Conservation (phyloP, 2,888 invertebrate species). For the Endomychus coccineus region DNA sequence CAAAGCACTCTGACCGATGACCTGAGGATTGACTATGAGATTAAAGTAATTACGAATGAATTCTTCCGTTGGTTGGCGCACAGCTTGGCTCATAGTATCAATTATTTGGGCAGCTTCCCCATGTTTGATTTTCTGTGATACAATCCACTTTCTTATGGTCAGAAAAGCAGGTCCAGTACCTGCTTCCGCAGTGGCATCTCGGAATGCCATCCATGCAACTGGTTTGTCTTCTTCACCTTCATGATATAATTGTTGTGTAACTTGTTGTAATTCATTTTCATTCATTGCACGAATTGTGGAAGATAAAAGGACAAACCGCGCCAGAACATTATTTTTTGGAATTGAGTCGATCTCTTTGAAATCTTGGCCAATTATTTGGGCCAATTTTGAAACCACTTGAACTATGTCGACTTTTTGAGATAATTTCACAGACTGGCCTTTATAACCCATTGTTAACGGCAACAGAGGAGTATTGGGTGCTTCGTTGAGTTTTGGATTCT, state of each 20-base stretch:
- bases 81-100: slow-evolving; percentile 47
- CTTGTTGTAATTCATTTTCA: slow-evolving; percentile 51
- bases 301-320: slow-evolving; percentile 55
- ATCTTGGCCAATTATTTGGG: slow-evolving; percentile 53
- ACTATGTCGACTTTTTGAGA: slow-evolving; percentile 22
- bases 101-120: slow-evolving; percentile 56
- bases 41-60: slow-evolving; percentile 56
- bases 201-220: slow-evolving; percentile 55
- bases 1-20: slow-evolving; percentile 50
- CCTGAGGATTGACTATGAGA: slow-evolving; percentile 48
- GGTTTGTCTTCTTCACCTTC: slow-evolving; percentile 31
- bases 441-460: slow-evolving; percentile 43
- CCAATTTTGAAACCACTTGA: slow-evolving; percentile 36
- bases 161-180: slow-evolving; percentile 64
- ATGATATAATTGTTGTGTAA: slow-evolving; percentile 48
- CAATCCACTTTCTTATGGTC: slow-evolving; percentile 55
- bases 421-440: slow-evolving; percentile 40
- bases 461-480: slow-evolving; percentile 43
- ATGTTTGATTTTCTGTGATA: slow-evolving; percentile 43
- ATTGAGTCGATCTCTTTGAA: slow-evolving; percentile 52
- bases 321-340: slow-evolving; percentile 51
- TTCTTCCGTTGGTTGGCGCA: slow-evolving; percentile 56
- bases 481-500: slow-evolving; percentile 27
- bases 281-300: slow-evolving; percentile 55
- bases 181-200: slow-evolving; percentile 58